Conservation (phyloP, 2,797 vertebrate species). For the Echiichthys vipera region DNA sequence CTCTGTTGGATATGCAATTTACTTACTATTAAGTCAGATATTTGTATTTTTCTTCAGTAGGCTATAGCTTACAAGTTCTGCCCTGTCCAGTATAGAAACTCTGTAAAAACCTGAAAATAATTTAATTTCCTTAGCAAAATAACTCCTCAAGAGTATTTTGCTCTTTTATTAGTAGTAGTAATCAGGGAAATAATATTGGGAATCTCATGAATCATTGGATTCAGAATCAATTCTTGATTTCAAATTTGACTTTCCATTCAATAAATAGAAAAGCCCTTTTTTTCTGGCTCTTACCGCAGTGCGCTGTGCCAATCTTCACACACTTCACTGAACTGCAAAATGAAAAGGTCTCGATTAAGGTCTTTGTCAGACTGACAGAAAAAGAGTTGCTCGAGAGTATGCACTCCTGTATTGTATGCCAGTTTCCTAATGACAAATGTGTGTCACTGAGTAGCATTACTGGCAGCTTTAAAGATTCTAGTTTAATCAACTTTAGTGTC, state of each 20-base stretch:
- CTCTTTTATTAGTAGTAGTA: too few species aligned
- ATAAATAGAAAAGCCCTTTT: background rate
- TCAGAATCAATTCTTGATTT: background rate
- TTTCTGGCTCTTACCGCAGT: background rate
- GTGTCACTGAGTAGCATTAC: background rate
- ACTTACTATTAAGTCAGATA: background rate
- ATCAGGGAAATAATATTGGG: too few species aligned
- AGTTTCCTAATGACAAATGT: slow-evolving; percentile 1
- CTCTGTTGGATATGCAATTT: background rate
- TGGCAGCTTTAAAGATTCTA: background rate
- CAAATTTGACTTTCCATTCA: background rate
- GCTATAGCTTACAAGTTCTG: background rate
- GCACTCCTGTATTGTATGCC: background rate
- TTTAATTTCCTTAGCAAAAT: background rate
- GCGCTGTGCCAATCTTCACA: background rate
- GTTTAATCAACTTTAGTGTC: background rate
- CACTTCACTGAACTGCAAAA: background rate
- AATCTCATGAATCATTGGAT: too few species aligned
- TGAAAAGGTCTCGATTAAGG: background rate
- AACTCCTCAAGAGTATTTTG: background rate
- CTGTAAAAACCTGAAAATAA: background rate
- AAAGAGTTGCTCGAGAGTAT: background rate
- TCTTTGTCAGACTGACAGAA: background rate
- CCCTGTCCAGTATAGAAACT: background rate
- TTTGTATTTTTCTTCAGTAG: background rate